These are phyloP conservation scores for Theristicus caerulescens DNA, from an alignment of 2,113 vertebrate genomes.

Conservation along the genomic window DNA sequence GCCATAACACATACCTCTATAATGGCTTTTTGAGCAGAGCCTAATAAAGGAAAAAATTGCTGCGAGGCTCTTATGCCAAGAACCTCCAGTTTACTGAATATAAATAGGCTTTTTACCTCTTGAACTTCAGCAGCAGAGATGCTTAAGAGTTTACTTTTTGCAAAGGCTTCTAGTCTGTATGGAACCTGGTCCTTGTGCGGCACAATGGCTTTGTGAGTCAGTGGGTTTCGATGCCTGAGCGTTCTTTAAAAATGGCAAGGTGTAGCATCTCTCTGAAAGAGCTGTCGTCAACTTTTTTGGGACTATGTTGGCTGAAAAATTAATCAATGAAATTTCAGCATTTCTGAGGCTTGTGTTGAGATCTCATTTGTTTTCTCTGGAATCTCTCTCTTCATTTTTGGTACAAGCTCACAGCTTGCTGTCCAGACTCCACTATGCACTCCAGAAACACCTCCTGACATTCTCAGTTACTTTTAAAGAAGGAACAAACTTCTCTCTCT, in stretches of 20 bases:
- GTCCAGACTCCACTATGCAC: background rate
- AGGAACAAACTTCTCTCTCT: background rate
- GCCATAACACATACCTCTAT: background rate
- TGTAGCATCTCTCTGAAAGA: background rate
- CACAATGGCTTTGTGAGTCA: background rate
- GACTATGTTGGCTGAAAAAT: background rate
- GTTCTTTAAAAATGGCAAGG: background rate
- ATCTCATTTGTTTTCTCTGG: background rate
- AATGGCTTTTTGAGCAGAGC: slow-evolving; percentile 12
- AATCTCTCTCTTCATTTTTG: background rate
- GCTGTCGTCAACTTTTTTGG: background rate
- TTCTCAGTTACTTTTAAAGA: background rate
- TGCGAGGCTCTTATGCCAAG: background rate
- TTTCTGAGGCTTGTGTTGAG: background rate
- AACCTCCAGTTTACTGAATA: background rate
- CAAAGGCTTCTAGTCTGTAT: background rate
- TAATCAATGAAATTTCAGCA: background rate
- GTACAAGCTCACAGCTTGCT: background rate
- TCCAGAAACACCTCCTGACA: background rate
- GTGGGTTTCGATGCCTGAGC: background rate
- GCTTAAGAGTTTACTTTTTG: background rate
- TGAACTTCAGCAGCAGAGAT: background rate
- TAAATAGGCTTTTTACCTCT: background rate
- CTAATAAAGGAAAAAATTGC: slow-evolving; percentile 32
- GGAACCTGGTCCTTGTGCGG: background rate